Evolutionary conservation across 2,888 invertebrate species (phyloP).

Genomic region (Mactromeris polynyma): DNA sequence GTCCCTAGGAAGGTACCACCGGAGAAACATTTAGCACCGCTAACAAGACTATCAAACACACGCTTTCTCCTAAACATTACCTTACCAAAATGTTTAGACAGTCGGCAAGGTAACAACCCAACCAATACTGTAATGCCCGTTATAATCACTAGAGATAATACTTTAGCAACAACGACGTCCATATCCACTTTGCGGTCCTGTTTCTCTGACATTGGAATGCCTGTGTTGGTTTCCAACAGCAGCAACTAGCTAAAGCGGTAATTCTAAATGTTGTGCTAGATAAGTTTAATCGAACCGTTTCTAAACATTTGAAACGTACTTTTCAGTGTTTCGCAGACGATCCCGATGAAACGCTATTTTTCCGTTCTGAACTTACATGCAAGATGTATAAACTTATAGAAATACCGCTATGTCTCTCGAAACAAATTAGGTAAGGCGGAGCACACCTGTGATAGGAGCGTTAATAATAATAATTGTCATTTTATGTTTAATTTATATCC

Average conservation of each 20-base stretch:
- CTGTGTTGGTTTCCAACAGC: neutral
- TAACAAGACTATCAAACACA: constrained; percentile 78
- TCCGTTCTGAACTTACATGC: neutral
- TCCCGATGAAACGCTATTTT: neutral
- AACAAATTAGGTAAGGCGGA: neutral
- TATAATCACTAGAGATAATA: constrained; percentile 78
- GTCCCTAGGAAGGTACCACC: constrained; percentile 82
- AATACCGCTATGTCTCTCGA: neutral
- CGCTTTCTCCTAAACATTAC: constrained; percentile 74
- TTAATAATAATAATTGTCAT: neutral
- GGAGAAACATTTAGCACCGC: constrained; percentile 81
- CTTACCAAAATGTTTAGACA: constrained; percentile 76
- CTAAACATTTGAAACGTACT: neutral
- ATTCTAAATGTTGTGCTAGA: neutral
- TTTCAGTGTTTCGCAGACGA: neutral
- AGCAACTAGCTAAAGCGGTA: neutral
- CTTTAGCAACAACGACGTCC: constrained; percentile 83
- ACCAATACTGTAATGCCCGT: constrained; percentile 79
- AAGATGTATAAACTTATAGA: neutral
- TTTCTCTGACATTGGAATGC: constrained; percentile 65
- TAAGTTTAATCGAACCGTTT: neutral
- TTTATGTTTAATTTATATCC: neutral
- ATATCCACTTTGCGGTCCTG: constrained; percentile 70
- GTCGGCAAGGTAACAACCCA: constrained; percentile 79
- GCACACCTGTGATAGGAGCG: neutral